Base-by-base conservation (phyloP, 2,888 invertebrate species). In the Steromphala cineraria region DNA sequence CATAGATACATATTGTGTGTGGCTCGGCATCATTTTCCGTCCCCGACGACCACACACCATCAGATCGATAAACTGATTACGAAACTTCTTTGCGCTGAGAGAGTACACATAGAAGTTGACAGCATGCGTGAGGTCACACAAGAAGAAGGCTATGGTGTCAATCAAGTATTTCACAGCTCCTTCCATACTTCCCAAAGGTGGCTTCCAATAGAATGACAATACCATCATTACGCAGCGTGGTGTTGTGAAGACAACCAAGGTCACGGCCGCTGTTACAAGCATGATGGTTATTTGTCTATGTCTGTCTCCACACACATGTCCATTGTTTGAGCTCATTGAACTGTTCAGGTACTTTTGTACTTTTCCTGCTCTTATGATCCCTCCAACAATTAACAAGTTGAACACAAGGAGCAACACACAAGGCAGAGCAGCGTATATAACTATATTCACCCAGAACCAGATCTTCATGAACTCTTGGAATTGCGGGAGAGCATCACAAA, bases 81-180 rank as follows among this genome's bases (percentile, higher is more conserved):
- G 82, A 78, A 90, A 90, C 76, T 83, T 86, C 62, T 84, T 81
- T 0, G 89, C 88, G 21, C 88, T 88, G 2, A 89, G 80, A 74
- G 88, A 89, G 76, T 90, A 90, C 7, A 90, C 75, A 75, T 89
- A 90, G 78, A 90, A 90, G 76, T 90, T 90, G 19, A 89, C 80
- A 10, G 88, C 89, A 78, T 90, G 90, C 53, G 88, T 88, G 0
- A 88, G 79, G 81, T 89, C 89, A 0, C 86, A 82, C 52, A 90
- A 78, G 15, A 89, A 31, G 71, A 86, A 89, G 28, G 82, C 56
- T 24, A 85, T 21, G 53, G 82, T 78, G 52, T 81, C 67, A 55
- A 81, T 78, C 0, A 83, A 62, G 10, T 31, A 13, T 75, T 80
- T 79, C 15, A 71, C 52, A n/a, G 83, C 82, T 1, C 67, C n/a